Conservation (phyloP, 2,797 vertebrate genomes). For the Eulemur mongoz region DNA sequence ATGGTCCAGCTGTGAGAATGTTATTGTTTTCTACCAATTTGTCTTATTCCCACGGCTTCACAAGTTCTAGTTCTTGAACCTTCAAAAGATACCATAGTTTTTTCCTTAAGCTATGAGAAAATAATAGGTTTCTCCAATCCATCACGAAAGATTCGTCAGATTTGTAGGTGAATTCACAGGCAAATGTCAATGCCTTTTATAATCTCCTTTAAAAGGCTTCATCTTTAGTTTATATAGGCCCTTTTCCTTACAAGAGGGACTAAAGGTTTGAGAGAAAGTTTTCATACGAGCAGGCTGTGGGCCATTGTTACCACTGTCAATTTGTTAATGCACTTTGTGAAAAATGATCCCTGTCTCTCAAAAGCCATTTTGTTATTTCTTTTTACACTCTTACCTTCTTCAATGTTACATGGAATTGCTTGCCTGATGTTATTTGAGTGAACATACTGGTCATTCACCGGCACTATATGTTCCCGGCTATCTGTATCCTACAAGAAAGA, state of each 20-base stretch:
- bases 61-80: constrained; percentile 67
- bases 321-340: neutral
- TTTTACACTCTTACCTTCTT: neutral
- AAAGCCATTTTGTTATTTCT: constrained; percentile 24
- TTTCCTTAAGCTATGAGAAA: constrained; percentile 57
- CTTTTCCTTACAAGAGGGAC: neutral
- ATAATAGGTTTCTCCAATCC: constrained; percentile 50
- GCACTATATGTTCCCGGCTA: neutral
- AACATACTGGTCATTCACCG: neutral
- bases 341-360: neutral
- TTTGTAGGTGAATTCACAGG: constrained; percentile 25
- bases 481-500: constrained; percentile 33
- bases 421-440: neutral
- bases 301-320: neutral
- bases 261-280: neutral
- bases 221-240: neutral
- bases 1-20: constrained; percentile 73
- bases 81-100: constrained; percentile 1
- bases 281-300: neutral
- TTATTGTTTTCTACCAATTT: constrained; percentile 65
- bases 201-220: neutral
- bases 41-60: constrained; percentile 57
- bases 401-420: neutral
- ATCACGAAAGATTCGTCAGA: constrained; percentile 41
- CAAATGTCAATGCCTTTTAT: neutral